Conservation (phyloP, 2,797 vertebrate species). For the Champsocephalus esox region DNA sequence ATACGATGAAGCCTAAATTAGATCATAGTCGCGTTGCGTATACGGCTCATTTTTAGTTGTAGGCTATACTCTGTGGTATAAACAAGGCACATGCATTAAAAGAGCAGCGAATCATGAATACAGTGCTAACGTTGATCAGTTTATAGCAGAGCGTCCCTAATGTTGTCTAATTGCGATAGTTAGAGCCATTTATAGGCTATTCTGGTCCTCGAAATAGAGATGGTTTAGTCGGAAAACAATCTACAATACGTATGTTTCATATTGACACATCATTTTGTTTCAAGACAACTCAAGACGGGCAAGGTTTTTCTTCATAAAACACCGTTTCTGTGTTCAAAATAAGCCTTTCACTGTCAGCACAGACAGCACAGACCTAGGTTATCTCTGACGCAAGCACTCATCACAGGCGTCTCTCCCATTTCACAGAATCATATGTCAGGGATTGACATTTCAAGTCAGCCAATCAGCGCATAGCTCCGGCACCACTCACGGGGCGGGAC, state of each 20-base stretch:
- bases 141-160: background rate
- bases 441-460: conserved; percentile 40
- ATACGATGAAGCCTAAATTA: background rate
- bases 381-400: conserved; percentile 82
- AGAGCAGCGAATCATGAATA: background rate
- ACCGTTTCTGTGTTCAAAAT: conserved; percentile 28
- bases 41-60: background rate
- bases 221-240: background rate
- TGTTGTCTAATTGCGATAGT: background rate
- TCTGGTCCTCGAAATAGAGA: background rate
- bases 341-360: conserved; percentile 71
- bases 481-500: conserved; percentile 32
- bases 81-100: background rate
- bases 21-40: no score
- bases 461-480: conserved; percentile 54
- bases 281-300: background rate
- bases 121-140: background rate
- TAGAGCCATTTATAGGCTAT: background rate
- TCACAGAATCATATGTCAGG: conserved; percentile 63
- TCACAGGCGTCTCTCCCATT: conserved; percentile 74
- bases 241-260: background rate
- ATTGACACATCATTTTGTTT: background rate
- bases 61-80: background rate
- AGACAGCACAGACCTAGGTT: conserved; percentile 79
- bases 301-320: conserved; percentile 19